Percentiles rank a stretch among this genome's conserved stretches.
phyloP scores from a whole-genome alignment of 2,113 vertebrate species.

The Anseranas semipalmata region DNA sequence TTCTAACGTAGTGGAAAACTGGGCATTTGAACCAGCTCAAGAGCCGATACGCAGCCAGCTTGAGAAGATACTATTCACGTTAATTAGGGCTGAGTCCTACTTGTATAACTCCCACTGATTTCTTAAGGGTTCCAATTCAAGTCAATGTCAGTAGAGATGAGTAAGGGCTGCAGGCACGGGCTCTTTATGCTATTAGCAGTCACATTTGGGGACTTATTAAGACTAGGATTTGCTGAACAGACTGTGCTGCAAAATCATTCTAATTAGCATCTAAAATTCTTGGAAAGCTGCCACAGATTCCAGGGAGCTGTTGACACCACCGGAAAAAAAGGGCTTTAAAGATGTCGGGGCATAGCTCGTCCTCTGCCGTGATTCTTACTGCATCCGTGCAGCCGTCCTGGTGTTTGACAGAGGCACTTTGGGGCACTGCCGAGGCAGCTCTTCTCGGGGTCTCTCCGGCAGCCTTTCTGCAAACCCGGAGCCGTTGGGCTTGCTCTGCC shows the following conservation, averaged over 20 bases:
- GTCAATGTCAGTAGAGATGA: neutral
- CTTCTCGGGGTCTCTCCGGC: neutral
- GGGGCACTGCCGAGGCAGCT: neutral
- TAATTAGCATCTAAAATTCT: slow-evolving; percentile 55
- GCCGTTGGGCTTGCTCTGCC: neutral
- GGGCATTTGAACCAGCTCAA: neutral
- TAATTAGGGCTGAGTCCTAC: neutral
- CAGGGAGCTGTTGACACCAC: slow-evolving; percentile 3
- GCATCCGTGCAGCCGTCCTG: neutral
- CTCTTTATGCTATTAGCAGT: neutral
- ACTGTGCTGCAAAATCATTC: slow-evolving; percentile 25
- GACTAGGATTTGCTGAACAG: slow-evolving; percentile 49
- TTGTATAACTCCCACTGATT: neutral
- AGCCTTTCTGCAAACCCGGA: neutral
- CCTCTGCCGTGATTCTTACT: neutral
- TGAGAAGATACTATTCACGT: neutral
- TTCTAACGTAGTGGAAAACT: neutral
- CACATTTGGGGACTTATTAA: slow-evolving; percentile 19
- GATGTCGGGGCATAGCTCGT: neutral
- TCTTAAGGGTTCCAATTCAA: slow-evolving; percentile 21
- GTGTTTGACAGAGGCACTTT: neutral
- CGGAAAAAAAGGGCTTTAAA: neutral
- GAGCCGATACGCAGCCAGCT: neutral
- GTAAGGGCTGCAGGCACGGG: neutral
- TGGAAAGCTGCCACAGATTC: slow-evolving; percentile 47